Evolutionary conservation across 1,140 invertebrate species (phyloP).

Genomic region (Caerostris darwini): DNA sequence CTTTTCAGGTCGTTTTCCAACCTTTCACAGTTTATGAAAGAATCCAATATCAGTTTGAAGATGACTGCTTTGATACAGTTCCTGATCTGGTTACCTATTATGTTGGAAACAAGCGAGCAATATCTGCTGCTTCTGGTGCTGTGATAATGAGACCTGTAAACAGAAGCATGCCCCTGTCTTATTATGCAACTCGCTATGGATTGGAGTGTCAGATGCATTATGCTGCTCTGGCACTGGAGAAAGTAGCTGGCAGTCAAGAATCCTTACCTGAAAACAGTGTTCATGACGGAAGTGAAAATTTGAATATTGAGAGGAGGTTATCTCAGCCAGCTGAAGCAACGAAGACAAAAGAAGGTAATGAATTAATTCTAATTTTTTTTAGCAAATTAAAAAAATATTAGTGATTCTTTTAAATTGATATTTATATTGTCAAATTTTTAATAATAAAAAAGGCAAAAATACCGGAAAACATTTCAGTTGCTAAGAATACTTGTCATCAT

Average conservation of each 20-base stretch:
- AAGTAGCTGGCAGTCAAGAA: slow-evolving; percentile 63
- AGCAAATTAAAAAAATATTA: too few relatives aligned
- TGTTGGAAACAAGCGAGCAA: slow-evolving; percentile 92
- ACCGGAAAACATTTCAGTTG: too few relatives aligned
- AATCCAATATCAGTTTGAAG: slow-evolving; percentile 96
- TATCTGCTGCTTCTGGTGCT: slow-evolving; percentile 93
- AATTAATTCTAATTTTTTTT: too few relatives aligned
- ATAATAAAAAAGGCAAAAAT: neutral
- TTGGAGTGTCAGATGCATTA: slow-evolving; percentile 81
- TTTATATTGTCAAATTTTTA: neutral
- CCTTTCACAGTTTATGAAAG: slow-evolving; percentile 94
- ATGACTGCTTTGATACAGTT: slow-evolving; percentile 95
- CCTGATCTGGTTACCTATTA: slow-evolving; percentile 96
- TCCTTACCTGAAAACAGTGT: neutral
- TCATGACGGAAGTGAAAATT: neutral
- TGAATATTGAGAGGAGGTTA: slow-evolving; percentile 35
- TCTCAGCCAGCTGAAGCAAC: slow-evolving; percentile 31
- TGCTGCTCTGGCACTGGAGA: slow-evolving; percentile 71
- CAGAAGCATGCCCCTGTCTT: slow-evolving; percentile 86
- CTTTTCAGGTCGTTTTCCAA: slow-evolving; percentile 88
- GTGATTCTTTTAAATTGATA: too few relatives aligned
- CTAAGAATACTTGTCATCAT: too few relatives aligned
- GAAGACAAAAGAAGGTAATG: slow-evolving; percentile 32
- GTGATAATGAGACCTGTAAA: slow-evolving; percentile 90
- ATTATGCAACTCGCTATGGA: slow-evolving; percentile 86